phyloP scores from a whole-genome alignment of 2,113 vertebrate species.

The Melanotaenia duboulayi region DNA sequence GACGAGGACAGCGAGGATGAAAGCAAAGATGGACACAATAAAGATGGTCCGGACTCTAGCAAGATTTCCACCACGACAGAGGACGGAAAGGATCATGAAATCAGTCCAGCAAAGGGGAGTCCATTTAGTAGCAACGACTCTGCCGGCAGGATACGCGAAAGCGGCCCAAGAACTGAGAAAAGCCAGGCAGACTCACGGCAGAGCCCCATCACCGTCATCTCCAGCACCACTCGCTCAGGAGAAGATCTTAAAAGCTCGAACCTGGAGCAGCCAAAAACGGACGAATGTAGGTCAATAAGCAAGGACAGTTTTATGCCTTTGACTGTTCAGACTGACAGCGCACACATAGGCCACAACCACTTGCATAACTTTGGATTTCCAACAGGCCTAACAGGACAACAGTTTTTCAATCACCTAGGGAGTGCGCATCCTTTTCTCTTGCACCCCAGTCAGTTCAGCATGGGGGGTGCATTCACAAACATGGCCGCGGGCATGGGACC shows the following conservation, averaged over 20 bases:
- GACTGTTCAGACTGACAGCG: conserved; percentile 91
- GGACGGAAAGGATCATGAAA: conserved; percentile 86
- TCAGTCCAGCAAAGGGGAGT: conserved; percentile 83
- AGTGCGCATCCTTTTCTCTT: conserved; percentile 93
- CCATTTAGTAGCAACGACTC: conserved; percentile 74
- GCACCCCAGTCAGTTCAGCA: conserved; percentile 95
- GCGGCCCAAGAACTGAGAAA: conserved; percentile 83
- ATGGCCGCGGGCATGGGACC: conserved; percentile 96
- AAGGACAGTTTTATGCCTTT: conserved; percentile 91
- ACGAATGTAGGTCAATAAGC: conserved; percentile 86
- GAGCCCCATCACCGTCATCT: conserved; percentile 92
- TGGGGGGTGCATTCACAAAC: conserved; percentile 94
- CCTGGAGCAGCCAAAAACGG: conserved; percentile 85
- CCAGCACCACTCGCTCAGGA: conserved; percentile 88
- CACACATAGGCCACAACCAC: conserved; percentile 88
- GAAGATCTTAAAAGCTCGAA: conserved; percentile 90
- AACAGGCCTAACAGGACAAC: conserved; percentile 89
- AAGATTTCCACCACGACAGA: conserved; percentile 93
- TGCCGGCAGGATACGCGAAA: conserved; percentile 79
- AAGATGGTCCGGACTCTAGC: conserved; percentile 87
- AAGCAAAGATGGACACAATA: conserved; percentile 89
- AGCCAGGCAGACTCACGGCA: conserved; percentile 91
- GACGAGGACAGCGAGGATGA: conserved; percentile 96
- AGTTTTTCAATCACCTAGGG: conserved; percentile 93
- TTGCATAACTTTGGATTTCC: conserved; percentile 94